A percentile compares a stretch with the other conserved stretches of the same genome.
These are phyloP conservation scores for Panopea generosa DNA, from an alignment of 2,888 invertebrate species.

Conservation along the genomic window DNA sequence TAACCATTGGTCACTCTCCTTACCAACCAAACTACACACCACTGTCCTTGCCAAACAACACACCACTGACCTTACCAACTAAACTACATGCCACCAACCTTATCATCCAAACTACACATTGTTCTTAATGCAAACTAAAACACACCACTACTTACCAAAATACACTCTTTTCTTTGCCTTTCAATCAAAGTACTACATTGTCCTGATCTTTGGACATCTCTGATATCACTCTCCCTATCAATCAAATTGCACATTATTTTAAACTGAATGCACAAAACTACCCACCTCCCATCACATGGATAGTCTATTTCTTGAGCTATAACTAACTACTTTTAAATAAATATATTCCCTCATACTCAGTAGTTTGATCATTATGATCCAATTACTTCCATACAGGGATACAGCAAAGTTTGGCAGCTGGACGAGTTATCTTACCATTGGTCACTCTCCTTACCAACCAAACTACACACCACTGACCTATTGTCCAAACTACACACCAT, in stretches of 20 bases:
- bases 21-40: slow-evolving; percentile 24
- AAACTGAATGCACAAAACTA: not conserved
- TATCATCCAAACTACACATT: slow-evolving; percentile 50
- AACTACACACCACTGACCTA: slow-evolving; percentile 42
- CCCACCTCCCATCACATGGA: too few relatives aligned
- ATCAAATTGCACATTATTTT: too few relatives aligned
- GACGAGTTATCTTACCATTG: slow-evolving; percentile 17
- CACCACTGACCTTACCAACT: not conserved
- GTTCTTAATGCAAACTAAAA: too few relatives aligned
- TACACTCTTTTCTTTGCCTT: slow-evolving; percentile 16
- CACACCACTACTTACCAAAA: too few relatives aligned
- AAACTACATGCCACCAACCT: slow-evolving; percentile 7
- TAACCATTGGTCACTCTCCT: not conserved
- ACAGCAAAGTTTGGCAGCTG: slow-evolving; percentile 36
- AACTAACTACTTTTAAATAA: too few relatives aligned
- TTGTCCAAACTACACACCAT: slow-evolving; percentile 1
- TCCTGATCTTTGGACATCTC: not conserved
- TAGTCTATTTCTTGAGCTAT: not conserved
- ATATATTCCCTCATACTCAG: not conserved
- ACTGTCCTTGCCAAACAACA: too few relatives aligned
- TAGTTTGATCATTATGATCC: not conserved
- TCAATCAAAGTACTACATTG: not conserved
- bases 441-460: slow-evolving; percentile 23
- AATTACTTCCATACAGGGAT: slow-evolving; percentile 6
- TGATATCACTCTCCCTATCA: too few relatives aligned